Percentiles rank a stretch among this genome's conserved stretches.
Conservation (phyloP, 30 jellyfish, hydroid and myxozoan genomes). For the Turritopsis rubra region DNA sequence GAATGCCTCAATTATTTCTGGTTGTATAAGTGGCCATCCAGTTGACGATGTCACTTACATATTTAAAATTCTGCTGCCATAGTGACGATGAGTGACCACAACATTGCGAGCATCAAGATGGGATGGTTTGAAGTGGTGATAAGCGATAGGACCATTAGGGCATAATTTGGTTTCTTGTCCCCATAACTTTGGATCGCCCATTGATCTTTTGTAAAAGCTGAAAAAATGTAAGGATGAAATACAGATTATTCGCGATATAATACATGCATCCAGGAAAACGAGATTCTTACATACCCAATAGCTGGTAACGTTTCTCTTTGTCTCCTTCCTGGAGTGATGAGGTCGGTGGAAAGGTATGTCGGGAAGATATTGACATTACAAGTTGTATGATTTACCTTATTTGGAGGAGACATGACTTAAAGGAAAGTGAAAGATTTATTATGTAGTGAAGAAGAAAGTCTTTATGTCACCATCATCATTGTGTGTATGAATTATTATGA, state of each 20-base stretch:
- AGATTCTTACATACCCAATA: conserved; percentile 43
- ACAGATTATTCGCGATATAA: no score
- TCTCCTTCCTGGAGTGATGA: conserved; percentile 48
- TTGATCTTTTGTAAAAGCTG: neutral
- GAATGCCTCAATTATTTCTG: no score
- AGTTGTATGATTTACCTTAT: neutral
- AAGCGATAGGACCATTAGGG: conserved; percentile 4
- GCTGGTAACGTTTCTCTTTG: conserved; percentile 48
- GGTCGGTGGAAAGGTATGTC: conserved; percentile 52
- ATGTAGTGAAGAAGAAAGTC: neutral
- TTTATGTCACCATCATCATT: neutral
- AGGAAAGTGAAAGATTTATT: neutral
- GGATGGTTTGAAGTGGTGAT: conserved; percentile 23
- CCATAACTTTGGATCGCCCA: conserved; percentile 18
- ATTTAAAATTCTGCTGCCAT: conserved; percentile 38
- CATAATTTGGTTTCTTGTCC: conserved; percentile 28
- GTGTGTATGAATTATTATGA: neutral
- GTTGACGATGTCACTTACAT: conserved; percentile 57
- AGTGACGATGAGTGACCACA: conserved; percentile 47
- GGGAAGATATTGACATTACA: conserved; percentile 9
- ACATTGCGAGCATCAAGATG: neutral
- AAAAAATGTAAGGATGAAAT: neutral
- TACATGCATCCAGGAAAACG: no score
- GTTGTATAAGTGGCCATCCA: no score
- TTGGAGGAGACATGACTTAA: neutral